phyloP scores from a whole-genome alignment of 2,797 vertebrate species.

The Ispidina picta region DNA sequence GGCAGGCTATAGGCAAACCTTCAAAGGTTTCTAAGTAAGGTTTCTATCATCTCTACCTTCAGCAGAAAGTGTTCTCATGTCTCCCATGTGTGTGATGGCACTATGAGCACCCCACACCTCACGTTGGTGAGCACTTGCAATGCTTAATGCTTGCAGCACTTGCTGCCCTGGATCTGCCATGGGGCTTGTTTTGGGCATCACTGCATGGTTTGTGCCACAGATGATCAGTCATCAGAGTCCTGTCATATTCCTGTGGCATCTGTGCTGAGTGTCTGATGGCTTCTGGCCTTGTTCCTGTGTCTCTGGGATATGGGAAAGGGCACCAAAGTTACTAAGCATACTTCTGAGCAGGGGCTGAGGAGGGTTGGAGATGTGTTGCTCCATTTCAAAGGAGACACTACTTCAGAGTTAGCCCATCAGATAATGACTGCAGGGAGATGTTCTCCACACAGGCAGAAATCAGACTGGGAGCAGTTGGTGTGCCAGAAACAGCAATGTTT shows the following conservation, averaged over 20 bases:
- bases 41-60: not conserved
- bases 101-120: not conserved
- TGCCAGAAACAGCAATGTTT: not conserved
- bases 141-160: fast-evolving
- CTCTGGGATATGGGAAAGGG: not conserved
- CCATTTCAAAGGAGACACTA: not conserved
- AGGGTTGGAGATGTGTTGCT: not conserved
- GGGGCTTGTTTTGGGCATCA: not conserved
- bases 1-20: not conserved
- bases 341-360: not conserved
- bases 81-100: not conserved
- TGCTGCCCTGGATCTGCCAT: not conserved
- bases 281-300: not conserved
- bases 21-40: not conserved
- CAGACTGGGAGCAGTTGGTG: not conserved
- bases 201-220: not conserved
- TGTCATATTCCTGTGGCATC: fast-evolving
- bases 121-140: not conserved
- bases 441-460: not conserved
- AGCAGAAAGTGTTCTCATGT: not conserved
- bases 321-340: not conserved
- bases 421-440: not conserved
- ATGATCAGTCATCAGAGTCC: not conserved
- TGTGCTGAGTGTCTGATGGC: not conserved
- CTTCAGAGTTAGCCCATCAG: not conserved